A percentile compares a stretch with the other conserved stretches of the same genome.
Conservation (phyloP, 2,797 vertebrate species). For the Pseudochaenichthys georgianus region DNA sequence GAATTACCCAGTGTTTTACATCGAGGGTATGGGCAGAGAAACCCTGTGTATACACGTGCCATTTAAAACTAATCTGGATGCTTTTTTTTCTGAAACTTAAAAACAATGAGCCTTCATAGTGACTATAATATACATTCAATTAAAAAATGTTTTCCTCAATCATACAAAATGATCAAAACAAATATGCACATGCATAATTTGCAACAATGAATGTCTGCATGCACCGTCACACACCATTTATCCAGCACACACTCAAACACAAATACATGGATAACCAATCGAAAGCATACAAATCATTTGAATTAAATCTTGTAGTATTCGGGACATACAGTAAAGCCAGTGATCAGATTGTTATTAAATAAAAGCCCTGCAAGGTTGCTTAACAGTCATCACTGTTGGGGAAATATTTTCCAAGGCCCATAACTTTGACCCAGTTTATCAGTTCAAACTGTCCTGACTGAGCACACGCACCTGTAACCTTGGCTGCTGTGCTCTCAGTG, state of each 20-base stretch:
- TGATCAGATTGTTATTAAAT: slow-evolving; percentile 26
- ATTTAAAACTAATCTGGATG: too few species aligned
- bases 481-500: too few species aligned
- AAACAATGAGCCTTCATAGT: slow-evolving; percentile 61
- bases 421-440: too few species aligned
- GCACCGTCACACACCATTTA: slow-evolving; percentile 16
- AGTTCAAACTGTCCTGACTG: too few species aligned
- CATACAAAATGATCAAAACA: slow-evolving; percentile 47
- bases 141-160: slow-evolving; percentile 31
- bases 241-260: slow-evolving; percentile 1
- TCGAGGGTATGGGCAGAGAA: not conserved
- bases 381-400: slow-evolving; percentile 14
- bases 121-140: slow-evolving; percentile 2
- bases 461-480: too few species aligned
- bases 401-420: too few species aligned
- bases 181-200: slow-evolving; percentile 39
- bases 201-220: slow-evolving; percentile 33
- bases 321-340: not conserved
- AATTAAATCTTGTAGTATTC: slow-evolving; percentile 18
- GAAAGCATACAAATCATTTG: not conserved
- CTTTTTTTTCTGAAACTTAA: not conserved
- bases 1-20: not conserved
- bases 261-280: slow-evolving; percentile 8
- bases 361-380: slow-evolving; percentile 18
- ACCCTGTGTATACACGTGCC: too few species aligned